Percentiles rank a stretch among this genome's conserved stretches.
Evolutionary conservation across 1,140 invertebrate species (phyloP).

Genomic region (Caenorhabditis latens): DNA sequence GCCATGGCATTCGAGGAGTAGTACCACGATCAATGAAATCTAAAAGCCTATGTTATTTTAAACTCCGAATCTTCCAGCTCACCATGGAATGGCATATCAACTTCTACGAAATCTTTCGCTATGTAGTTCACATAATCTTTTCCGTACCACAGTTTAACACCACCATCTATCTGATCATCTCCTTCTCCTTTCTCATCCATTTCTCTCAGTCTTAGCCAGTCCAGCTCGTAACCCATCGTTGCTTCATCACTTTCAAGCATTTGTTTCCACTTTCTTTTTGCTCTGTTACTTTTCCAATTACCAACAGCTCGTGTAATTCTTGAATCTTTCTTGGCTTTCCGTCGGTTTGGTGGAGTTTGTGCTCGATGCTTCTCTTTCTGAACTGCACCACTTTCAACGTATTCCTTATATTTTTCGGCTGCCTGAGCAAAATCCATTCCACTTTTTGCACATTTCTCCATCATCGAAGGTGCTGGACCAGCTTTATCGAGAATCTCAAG

Average conservation of each 20-base stretch:
- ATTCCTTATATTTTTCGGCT: conserved; percentile 68
- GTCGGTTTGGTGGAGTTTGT: conserved; percentile 63
- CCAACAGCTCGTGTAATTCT: conserved; percentile 67
- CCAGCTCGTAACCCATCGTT: conserved; percentile 74
- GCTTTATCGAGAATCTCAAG: conserved; percentile 58
- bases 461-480: conserved; percentile 60
- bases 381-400: conserved; percentile 68
- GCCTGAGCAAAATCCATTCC: conserved; percentile 63
- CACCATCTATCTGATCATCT: conserved; percentile 56
- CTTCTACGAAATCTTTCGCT: conserved; percentile 93
- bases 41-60: conserved; percentile 73
- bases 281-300: conserved; percentile 71
- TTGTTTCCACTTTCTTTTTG: conserved; percentile 74
- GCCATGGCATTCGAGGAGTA: conserved; percentile 97
- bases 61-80: conserved; percentile 63
- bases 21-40: conserved; percentile 89
- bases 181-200: conserved; percentile 59
- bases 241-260: conserved; percentile 74
- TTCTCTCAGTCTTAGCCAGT: conserved; percentile 70
- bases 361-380: conserved; percentile 65
- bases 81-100: conserved; percentile 90
- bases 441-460: conserved; percentile 61
- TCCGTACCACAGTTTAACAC: conserved; percentile 92
- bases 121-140: conserved; percentile 98
- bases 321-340: conserved; percentile 58